These are phyloP conservation scores for Trachymyrmex septentrionalis DNA, from an alignment of 1,140 invertebrate species.

Conservation along the genomic window DNA sequence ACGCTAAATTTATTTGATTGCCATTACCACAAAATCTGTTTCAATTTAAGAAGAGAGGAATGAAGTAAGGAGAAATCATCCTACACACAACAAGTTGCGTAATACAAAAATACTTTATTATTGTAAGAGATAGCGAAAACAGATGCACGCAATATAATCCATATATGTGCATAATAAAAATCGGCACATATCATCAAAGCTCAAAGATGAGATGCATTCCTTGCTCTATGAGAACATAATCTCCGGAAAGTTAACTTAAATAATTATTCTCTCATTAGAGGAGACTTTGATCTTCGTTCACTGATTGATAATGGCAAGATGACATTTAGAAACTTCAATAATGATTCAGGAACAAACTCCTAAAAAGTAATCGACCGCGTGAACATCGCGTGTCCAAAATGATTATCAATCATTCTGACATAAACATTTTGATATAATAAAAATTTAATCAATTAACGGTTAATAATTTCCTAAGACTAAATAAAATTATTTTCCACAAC, in stretches of 20 bases:
- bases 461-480: background rate
- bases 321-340: background rate
- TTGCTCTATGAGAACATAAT: background rate
- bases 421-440: background rate
- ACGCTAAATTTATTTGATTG: background rate
- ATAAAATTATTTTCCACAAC: background rate
- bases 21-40: background rate
- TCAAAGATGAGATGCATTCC: background rate
- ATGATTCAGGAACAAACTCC: background rate
- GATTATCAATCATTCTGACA: background rate
- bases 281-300: constrained; percentile 46
- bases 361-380: constrained; percentile 24
- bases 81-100: background rate
- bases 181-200: background rate
- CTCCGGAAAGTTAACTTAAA: background rate
- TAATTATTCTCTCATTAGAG: background rate
- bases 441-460: constrained; percentile 14
- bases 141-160: constrained; percentile 33
- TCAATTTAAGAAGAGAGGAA: constrained; percentile 21
- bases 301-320: background rate
- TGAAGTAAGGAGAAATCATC: background rate
- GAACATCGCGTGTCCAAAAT: constrained; percentile 8
- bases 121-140: constrained; percentile 2
- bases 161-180: background rate
- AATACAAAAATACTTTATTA: constrained; percentile 38